Percentiles rank a stretch among this genome's conserved stretches.
Evolutionary conservation across 2,113 vertebrate genomes (phyloP).

Genomic region (Tenebrosternarchus preto): DNA sequence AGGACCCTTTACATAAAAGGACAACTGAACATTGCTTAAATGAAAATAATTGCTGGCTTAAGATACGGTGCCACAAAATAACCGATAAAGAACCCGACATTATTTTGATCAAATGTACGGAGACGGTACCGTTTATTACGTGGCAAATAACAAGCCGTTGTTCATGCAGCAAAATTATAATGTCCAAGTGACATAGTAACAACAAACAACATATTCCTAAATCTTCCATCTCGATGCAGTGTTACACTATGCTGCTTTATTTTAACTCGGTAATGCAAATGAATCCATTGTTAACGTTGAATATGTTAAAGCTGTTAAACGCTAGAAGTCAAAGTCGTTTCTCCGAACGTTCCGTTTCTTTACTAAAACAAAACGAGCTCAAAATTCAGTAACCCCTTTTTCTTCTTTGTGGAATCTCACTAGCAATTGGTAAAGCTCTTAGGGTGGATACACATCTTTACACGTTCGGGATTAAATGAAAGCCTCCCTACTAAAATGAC

Average conservation of each 20-base stretch:
- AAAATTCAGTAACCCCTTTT: background rate
- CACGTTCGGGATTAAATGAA: constrained; percentile 4
- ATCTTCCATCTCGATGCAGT: background rate
- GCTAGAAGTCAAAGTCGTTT: background rate
- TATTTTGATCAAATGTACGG: background rate
- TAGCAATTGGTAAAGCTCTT: constrained; percentile 66
- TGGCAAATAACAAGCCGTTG: too few species aligned
- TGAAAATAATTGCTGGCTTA: too few species aligned
- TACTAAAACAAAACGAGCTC: background rate
- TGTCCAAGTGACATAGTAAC: too few species aligned
- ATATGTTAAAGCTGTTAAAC: background rate
- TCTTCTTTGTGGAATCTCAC: background rate
- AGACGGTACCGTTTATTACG: background rate
- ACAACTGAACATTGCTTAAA: background rate
- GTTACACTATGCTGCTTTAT: background rate
- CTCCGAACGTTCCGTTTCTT: too few species aligned
- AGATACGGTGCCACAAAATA: background rate
- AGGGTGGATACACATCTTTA: constrained; percentile 32
- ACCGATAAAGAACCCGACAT: background rate
- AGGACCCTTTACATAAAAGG: background rate
- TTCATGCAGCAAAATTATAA: too few species aligned
- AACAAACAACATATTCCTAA: too few species aligned
- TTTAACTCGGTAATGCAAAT: background rate
- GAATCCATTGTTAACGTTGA: background rate
- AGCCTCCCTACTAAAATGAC: constrained; percentile 64